Conservation (phyloP, 2,888 invertebrate genomes). For the Drosophila paranaensis region DNA sequence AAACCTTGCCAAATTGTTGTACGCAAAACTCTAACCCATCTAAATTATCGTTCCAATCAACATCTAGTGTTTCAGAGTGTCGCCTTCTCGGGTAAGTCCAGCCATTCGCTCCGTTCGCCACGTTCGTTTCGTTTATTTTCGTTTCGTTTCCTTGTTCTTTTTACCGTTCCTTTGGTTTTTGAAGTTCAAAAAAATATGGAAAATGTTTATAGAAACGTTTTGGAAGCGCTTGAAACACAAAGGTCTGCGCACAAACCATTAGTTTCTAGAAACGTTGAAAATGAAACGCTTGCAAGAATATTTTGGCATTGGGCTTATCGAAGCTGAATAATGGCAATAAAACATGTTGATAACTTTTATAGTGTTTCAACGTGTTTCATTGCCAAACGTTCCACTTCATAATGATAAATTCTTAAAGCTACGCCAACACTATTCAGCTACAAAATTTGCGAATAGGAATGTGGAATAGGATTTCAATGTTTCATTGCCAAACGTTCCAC, state of each 20-base stretch:
- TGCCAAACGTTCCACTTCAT: not conserved
- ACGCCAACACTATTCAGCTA: no score
- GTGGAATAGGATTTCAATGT: not conserved
- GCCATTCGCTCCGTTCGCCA: slow-evolving; percentile 10
- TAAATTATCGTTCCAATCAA: slow-evolving; percentile 84
- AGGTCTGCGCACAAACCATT: no score
- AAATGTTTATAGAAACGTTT: not conserved
- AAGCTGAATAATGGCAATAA: not conserved
- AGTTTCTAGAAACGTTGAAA: not conserved
- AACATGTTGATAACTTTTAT: not conserved
- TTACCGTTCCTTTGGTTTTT: slow-evolving; percentile 5
- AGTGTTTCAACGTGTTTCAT: not conserved
- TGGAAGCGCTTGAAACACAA: not conserved
- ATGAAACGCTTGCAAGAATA: not conserved
- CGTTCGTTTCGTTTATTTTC: not conserved
- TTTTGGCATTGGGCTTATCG: no score
- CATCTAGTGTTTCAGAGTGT: slow-evolving; percentile 96
- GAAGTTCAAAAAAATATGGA: no score
- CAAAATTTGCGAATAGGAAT: no score
- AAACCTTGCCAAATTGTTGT: slow-evolving; percentile 82
- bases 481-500: not conserved
- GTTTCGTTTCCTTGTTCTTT: not conserved
- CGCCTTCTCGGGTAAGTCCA: slow-evolving; percentile 95
- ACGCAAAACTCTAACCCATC: slow-evolving; percentile 84
- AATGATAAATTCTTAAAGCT: no score